Evolutionary conservation across 2,113 vertebrate genomes (phyloP).

Genomic region (Cryptotis parvus): DNA sequence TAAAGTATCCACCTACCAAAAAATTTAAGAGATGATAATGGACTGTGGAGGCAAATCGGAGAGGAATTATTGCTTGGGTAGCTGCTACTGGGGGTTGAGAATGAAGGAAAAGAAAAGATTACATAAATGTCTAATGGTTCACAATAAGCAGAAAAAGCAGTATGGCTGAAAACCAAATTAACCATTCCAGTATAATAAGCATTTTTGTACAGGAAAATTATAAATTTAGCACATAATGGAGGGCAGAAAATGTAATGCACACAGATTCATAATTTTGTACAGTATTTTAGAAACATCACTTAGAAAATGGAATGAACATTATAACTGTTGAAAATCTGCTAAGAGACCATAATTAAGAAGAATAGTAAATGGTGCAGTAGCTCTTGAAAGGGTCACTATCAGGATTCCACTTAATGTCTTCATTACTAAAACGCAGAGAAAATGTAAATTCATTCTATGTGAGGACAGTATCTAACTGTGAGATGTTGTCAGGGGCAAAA

Average conservation of each 20-base stretch:
- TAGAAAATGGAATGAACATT: constrained; percentile 65
- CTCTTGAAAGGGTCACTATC: constrained; percentile 63
- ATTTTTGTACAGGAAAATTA: constrained; percentile 74
- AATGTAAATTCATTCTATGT: constrained; percentile 50
- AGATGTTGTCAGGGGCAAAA: constrained; percentile 15
- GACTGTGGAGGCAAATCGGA: not conserved
- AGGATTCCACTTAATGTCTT: constrained; percentile 65
- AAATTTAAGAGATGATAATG: not conserved
- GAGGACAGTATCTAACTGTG: constrained; percentile 20
- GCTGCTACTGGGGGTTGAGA: not conserved
- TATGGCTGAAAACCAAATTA: constrained; percentile 70
- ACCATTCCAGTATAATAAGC: constrained; percentile 66
- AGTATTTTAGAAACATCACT: constrained; percentile 69
- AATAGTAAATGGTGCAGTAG: constrained; percentile 70
- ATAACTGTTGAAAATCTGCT: constrained; percentile 56
- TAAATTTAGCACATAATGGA: constrained; percentile 70
- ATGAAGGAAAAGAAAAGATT: constrained; percentile 54
- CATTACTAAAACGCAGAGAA: constrained; percentile 59
- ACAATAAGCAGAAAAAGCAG: constrained; percentile 54
- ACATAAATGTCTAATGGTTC: constrained; percentile 51
- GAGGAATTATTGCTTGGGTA: not conserved
- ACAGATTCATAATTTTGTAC: constrained; percentile 63
- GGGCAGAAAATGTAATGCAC: constrained; percentile 59
- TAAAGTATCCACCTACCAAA: constrained; percentile 41
- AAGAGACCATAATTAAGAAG: constrained; percentile 75